Conservation (phyloP, 2,797 vertebrate genomes). For the Amphiprion clarkii region DNA sequence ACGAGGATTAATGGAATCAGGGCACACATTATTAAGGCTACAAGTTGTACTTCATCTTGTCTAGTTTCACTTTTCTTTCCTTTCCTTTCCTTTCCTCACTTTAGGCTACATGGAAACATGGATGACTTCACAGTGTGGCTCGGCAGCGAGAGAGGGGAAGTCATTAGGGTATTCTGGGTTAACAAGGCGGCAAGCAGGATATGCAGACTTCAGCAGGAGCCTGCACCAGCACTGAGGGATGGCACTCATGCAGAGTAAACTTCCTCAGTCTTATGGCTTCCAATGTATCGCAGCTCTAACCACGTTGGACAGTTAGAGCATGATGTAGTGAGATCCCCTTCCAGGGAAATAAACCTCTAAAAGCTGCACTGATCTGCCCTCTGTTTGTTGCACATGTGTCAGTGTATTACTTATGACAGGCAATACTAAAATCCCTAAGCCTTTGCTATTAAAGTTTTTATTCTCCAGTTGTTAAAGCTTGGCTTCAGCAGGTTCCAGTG, state of each 20-base stretch:
- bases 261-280: conserved; percentile 70
- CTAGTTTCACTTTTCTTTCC: conserved; percentile 17
- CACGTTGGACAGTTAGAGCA: conserved; percentile 56
- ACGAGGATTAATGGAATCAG: conserved; percentile 49
- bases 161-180: conserved; percentile 82
- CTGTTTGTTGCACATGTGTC: conserved; percentile 24
- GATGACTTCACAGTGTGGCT: conserved; percentile 79
- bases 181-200: conserved; percentile 80
- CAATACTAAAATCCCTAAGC: conserved; percentile 23
- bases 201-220: conserved; percentile 80
- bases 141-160: conserved; percentile 72
- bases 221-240: conserved; percentile 71
- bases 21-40: conserved; percentile 53
- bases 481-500: conserved; percentile 8
- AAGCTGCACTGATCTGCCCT: conserved; percentile 41
- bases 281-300: conserved; percentile 61
- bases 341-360: conserved; percentile 56
- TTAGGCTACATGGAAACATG: conserved; percentile 77
- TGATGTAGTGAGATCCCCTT: conserved; percentile 57
- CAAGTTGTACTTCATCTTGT: conserved; percentile 24
- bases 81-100: conserved; percentile 51
- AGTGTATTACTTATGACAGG: conserved; percentile 42
- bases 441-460: conserved; percentile 2
- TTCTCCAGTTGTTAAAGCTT: conserved; percentile 21
- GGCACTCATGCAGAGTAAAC: conserved; percentile 80